Conservation (phyloP, 2,888 invertebrate species). For the Eulithis testata region DNA sequence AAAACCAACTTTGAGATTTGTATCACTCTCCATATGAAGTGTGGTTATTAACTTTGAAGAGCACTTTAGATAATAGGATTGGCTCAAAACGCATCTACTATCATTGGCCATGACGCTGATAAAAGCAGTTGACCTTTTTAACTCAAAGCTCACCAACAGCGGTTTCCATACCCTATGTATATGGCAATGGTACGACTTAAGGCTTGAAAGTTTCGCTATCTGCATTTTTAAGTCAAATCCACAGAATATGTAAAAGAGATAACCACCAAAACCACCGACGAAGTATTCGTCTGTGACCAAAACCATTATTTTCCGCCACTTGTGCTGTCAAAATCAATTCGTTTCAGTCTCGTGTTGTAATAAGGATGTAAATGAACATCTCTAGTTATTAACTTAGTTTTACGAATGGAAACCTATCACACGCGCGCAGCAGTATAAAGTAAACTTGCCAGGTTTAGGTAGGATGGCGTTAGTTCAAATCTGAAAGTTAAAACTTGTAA, state of each 20-base stretch:
- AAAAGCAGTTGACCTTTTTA: slow-evolving; percentile 51
- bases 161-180: too few species aligned
- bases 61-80: slow-evolving; percentile 82
- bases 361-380: too few species aligned
- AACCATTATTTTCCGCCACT: too few species aligned
- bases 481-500: neutral
- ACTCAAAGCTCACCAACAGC: neutral
- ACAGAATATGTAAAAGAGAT: too few species aligned
- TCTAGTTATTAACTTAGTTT: neutral
- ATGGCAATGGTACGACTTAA: too few species aligned
- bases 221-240: too few species aligned
- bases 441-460: slow-evolving; percentile 21
- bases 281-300: too few species aligned
- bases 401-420: slow-evolving; percentile 8
- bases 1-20: slow-evolving; percentile 55
- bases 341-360: too few species aligned
- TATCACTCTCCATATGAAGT: slow-evolving; percentile 69
- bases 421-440: slow-evolving; percentile 19
- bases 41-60: slow-evolving; percentile 76
- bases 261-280: too few species aligned
- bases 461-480: slow-evolving; percentile 26
- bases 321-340: too few species aligned
- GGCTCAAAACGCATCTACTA: slow-evolving; percentile 60
- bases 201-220: too few species aligned
- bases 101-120: slow-evolving; percentile 52